Evolutionary conservation across 30 jellyfish, hydroid and myxozoan genomes (phyloP), one percentile per base, ranked within the genome.

Genomic region (Turritopsis dohrnii): DNA sequence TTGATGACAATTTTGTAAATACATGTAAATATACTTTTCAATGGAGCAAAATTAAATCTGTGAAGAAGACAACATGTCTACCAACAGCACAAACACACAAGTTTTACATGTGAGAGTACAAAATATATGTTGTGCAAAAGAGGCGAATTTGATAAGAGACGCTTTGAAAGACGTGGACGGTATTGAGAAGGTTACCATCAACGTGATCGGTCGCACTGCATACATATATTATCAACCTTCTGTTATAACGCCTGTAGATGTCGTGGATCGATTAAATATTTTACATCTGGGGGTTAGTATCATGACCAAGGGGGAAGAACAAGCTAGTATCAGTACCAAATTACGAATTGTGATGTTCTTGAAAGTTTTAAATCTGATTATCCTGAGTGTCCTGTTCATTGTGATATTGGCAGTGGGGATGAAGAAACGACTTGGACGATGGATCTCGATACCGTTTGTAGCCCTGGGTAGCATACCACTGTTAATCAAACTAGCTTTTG

Each of bases 101-200:
- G 7, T 54, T 0, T n/a, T 52, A 79, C 86, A 90, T 53, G 53
- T 90, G 28, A 87, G 97, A 21, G 85, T 90, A 26, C 97, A 90
- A 66, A 90, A 90, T 79, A 86, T 90, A 21, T 90, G 97, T 66
- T 90, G 97, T 83, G 97, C 96, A 19, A 90, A 90, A 86, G 97
- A 90, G 75, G 97, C 96, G 0, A 89, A 77, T 21, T 22, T 90
- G 66, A 77, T 90, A 79, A 87, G 82, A 52, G 83, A 83, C 16
- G 89, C 83, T 25, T 60, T 90, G 28, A 85, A 77, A 23, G 92
- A 90, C 53, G 74, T 82, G 1, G 65, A 76, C 52, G 97, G 97
- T 17, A 72, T 90, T 52, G 69, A 60, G 76, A 65, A 89, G 21
- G 96, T 90, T 8, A 29, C 89, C 27, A 89, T 90, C 52, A 90